Conservation (phyloP, 2,113 vertebrate genomes). For the Mixornis gularis region DNA sequence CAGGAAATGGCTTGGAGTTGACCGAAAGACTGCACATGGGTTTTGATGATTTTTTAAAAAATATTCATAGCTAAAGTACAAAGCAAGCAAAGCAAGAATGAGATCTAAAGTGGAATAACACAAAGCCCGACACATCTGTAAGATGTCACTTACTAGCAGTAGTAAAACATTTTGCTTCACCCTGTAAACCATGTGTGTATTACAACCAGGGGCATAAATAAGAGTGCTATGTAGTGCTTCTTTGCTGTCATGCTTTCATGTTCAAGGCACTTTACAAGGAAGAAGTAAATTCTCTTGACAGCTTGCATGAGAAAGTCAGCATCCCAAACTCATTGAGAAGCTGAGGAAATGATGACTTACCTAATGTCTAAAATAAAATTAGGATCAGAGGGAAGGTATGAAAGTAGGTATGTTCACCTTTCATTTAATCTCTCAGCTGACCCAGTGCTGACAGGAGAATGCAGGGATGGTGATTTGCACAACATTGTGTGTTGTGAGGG, state of each 20-base stretch:
- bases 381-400: background rate
- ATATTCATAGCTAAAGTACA: background rate
- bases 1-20: background rate
- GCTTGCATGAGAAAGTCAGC: background rate
- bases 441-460: background rate
- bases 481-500: rapidly evolving
- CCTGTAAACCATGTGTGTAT: background rate
- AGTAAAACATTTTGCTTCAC: background rate
- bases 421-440: background rate
- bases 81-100: background rate
- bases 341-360: background rate
- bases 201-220: background rate
- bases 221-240: background rate
- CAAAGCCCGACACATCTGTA: background rate
- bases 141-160: background rate
- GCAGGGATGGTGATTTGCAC: background rate
- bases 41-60: background rate
- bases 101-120: background rate
- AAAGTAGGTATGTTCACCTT: background rate
- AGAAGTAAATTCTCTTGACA: background rate
- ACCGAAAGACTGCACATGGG: background rate
- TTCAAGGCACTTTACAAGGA: background rate
- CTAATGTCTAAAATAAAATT: background rate
- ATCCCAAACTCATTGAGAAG: background rate
- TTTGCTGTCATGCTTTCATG: background rate